Percentiles rank a stretch among this genome's conserved stretches.
phyloP scores from a whole-genome alignment of 2,797 vertebrate genomes.

The Acomys russatus region DNA sequence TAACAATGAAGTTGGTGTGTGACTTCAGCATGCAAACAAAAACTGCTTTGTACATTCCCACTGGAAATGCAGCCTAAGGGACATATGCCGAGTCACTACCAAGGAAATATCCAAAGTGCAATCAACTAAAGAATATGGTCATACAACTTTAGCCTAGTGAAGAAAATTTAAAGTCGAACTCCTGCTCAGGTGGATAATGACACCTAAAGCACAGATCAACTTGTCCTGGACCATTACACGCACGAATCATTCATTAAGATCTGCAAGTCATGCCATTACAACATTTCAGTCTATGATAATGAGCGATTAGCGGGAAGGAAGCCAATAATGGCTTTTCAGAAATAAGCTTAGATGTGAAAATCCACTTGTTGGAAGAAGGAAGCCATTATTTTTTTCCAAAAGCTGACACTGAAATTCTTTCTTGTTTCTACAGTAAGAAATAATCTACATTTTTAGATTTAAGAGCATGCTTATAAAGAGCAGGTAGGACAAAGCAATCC shows the following conservation, averaged over 20 bases:
- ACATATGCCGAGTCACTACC: background rate
- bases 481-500: background rate
- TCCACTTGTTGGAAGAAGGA: background rate
- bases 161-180: background rate
- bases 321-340: background rate
- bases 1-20: background rate
- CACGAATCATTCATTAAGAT: background rate
- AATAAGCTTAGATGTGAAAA: constrained; percentile 34
- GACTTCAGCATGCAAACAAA: background rate
- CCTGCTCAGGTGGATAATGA: background rate
- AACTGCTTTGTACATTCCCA: background rate
- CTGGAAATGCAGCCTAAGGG: background rate
- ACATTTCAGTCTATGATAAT: background rate
- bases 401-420: background rate
- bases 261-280: background rate
- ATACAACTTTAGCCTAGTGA: background rate
- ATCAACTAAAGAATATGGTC: background rate
- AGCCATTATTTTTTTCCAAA: background rate
- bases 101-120: background rate
- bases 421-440: background rate
- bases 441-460: constrained; percentile 1
- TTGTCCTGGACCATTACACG: background rate
- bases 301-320: constrained; percentile 6
- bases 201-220: background rate
- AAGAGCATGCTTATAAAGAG: background rate